Base-by-base conservation (phyloP, 2,797 vertebrate species). In the Hippoglossus hippoglossus region DNA sequence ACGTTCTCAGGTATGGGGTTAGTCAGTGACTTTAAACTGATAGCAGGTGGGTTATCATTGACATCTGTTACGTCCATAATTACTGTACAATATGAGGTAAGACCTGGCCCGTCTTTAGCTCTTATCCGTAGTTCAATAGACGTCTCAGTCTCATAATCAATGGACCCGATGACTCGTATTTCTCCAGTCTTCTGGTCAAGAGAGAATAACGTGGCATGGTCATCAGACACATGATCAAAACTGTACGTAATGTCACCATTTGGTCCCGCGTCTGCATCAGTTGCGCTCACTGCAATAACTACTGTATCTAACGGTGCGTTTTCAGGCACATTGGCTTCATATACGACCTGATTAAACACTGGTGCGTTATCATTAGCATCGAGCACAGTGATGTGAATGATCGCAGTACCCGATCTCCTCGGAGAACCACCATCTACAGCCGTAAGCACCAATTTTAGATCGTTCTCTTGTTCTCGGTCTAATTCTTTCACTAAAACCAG, bases 361-460 rank as follows among this genome's bases (percentile, higher is more conserved):
- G 93, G 93, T 3, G 80, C 85, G 57, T 94, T 93, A 76, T 95
- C 92, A 58, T 94, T 95, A 36, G 89, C 87, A 59, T 95, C 93
- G 0, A 92, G 76, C 0, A 89, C 87, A 68, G 77, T 75, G 7
- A 89, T 46, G 6, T 69, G 76, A 7, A 89, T 71, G 16, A 77
- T 18, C 0, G n/a, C 65, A 22, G 83, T 93, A 2, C 92, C 88
- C 18, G 92, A 93, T 62, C 21, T 91, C 51, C 84, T 77, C 13
- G 94, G 94, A 56, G 85, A 74, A 0, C 94, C 95, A 4, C 92
- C 92, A 78, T 95, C 94, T 51, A 73, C 28, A 59, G 94, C 91
- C 36, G 80, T 84, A 0, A 90, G 63, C 9, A 84, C 6, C 81
- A 77, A 52, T 6, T 51, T 66, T 6, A 81, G 24, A 60, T 57